A percentile compares a stretch with the other conserved stretches of the same genome.
Evolutionary conservation across 2,113 vertebrate genomes (phyloP).

Genomic region (Toxotes jaculatrix): DNA sequence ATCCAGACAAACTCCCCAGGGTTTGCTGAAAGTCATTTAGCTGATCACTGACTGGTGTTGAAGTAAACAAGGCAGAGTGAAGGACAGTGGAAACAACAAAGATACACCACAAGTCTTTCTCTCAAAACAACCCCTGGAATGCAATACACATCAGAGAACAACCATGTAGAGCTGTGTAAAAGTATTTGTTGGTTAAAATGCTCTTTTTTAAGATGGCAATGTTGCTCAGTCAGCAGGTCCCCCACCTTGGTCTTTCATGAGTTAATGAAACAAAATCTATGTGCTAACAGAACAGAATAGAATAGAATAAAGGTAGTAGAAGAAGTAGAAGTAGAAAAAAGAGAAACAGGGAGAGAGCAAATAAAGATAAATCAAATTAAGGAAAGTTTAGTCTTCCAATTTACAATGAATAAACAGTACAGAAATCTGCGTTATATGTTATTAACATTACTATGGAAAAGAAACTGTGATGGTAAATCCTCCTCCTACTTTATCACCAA

Average conservation of each 20-base stretch:
- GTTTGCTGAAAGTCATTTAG: conserved; percentile 21
- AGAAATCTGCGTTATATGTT: neutral
- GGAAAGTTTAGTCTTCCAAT: neutral
- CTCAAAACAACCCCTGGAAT: neutral
- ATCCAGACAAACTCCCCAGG: conserved; percentile 20
- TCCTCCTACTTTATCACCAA: neutral
- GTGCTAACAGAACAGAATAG: neutral
- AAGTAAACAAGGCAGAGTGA: conserved; percentile 38
- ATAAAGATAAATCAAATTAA: neutral
- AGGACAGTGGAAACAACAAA: conserved; percentile 21
- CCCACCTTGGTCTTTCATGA: neutral
- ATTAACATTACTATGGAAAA: neutral
- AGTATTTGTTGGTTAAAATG: neutral
- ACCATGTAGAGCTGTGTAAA: neutral
- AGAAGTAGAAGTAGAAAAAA: neutral
- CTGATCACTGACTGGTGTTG: neutral
- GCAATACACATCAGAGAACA: neutral
- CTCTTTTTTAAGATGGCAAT: neutral
- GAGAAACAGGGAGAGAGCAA: too few relatives aligned
- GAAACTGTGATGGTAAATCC: neutral
- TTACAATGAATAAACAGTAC: neutral
- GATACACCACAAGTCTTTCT: neutral
- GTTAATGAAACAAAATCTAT: neutral
- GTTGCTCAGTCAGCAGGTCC: neutral
- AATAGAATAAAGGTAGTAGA: too few relatives aligned